Base-by-base conservation (phyloP, 2,797 vertebrate genomes). In the Linurgus olivaceus region DNA sequence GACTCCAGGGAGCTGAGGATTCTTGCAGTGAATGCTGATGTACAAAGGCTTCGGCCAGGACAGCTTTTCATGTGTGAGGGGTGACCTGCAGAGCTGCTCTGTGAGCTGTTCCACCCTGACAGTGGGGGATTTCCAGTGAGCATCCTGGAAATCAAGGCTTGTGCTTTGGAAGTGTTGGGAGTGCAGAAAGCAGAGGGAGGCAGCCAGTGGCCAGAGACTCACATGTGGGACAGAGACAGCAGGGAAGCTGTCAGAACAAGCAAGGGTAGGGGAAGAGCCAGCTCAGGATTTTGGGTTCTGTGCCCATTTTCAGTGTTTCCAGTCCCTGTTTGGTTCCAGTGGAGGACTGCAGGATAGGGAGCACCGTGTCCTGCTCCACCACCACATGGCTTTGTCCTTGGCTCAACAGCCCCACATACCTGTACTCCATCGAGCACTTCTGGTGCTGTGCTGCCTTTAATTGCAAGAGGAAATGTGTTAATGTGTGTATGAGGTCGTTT, bases 181-280 rank as follows among this genome's bases (percentile, higher is more conserved):
- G 28, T 17, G 45, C 57, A 18, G 1, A 24, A 9, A 57, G 42
- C 40, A 51, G 11, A 5, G 13, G 62, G 44, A 70, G 33, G 15
- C 45, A 47, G 12, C n/a, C n/a, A 17, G 91, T n/a, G n/a, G 29
- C 68, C 29, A 29, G 77, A 29, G 40, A 13, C 26, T 31, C 1
- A 0, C 2, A 1, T 1, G 7, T 16, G n/a, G 65, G 52, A 33
- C 33, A 62, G 54, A 40, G n/a, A 31, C 25, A 29, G 0, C 3
- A 15, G 73, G 42, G 45, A 25, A 7, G 20, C 7, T 63, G 21
- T 52, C 15, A 26, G 57, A 55, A 12, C 9, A 35, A 4, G 29
- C 14, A 4, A 8, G 24, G 19, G n/a, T 11, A 33, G 35, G 37
- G 51, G 40, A 28, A 54, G 28, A 38, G 13, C 17, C 58, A 7